A percentile compares a stretch with the other conserved stretches of the same genome.
Evolutionary conservation across 2,797 vertebrate genomes (phyloP).

Genomic region (Dallia pectoralis): DNA sequence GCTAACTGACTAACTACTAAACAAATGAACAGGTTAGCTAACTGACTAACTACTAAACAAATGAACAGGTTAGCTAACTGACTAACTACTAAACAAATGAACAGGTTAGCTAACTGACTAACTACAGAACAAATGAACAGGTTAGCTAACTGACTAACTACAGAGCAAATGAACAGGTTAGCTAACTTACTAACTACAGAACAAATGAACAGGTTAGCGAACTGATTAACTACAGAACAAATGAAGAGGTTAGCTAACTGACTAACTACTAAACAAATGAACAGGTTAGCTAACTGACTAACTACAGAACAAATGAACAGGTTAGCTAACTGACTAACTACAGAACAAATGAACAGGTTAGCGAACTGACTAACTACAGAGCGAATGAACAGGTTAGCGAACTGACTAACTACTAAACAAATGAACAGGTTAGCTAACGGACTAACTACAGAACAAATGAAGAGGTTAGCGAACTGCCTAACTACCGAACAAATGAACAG

Average conservation of each 20-base stretch:
- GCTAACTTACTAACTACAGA: neutral
- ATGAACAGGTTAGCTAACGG: neutral
- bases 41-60: neutral
- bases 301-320: slow-evolving; percentile 65
- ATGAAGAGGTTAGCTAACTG: too few species aligned
- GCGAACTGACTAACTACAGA: neutral
- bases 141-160: neutral
- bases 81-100: slow-evolving; percentile 65
- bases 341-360: neutral
- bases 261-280: neutral
- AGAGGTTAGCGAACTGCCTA: neutral
- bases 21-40: slow-evolving; percentile 47
- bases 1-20: slow-evolving; percentile 45
- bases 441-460: slow-evolving; percentile 65
- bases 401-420: neutral
- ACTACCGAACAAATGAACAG: neutral
- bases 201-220: neutral
- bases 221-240: slow-evolving; percentile 60
- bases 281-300: neutral
- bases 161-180: slow-evolving; percentile 64
- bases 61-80: neutral
- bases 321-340: neutral
- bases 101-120: neutral
- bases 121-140: neutral
- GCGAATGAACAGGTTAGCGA: slow-evolving; percentile 60